Conservation (phyloP, 92 coral and sea anemone species). For the Porites lobata region DNA sequence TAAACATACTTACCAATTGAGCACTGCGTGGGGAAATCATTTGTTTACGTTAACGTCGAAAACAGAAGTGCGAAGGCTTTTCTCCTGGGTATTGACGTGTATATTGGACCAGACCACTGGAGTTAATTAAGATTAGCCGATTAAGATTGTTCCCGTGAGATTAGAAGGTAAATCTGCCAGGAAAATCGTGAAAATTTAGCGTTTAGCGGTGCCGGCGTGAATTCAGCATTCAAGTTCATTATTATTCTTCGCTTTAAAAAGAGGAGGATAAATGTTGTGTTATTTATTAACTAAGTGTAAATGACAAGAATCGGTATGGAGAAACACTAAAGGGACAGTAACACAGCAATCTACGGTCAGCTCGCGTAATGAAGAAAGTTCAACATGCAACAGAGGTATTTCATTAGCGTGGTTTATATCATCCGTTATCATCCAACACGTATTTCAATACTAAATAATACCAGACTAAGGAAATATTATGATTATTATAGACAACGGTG, state of each 20-base stretch:
- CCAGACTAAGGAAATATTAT: too few relatives aligned
- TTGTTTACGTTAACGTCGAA: too few relatives aligned
- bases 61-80: background rate
- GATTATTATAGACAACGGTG: too few relatives aligned
- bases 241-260: too few relatives aligned
- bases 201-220: background rate
- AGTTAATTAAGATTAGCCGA: background rate
- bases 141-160: background rate
- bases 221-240: background rate
- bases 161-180: background rate
- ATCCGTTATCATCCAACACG: too few relatives aligned
- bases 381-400: slow-evolving; percentile 2
- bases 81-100: background rate
- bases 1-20: too few relatives aligned
- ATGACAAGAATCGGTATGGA: background rate
- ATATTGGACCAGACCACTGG: background rate
- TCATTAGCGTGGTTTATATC: too few relatives aligned
- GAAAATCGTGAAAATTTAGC: background rate
- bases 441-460: too few relatives aligned
- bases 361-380: slow-evolving; percentile 7
- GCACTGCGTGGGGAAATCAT: too few relatives aligned
- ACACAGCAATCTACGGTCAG: background rate
- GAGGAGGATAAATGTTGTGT: background rate
- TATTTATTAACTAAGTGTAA: background rate
- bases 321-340: background rate